Evolutionary conservation across 2,797 vertebrate species (phyloP).

Genomic region (Peromyscus aztecus): DNA sequence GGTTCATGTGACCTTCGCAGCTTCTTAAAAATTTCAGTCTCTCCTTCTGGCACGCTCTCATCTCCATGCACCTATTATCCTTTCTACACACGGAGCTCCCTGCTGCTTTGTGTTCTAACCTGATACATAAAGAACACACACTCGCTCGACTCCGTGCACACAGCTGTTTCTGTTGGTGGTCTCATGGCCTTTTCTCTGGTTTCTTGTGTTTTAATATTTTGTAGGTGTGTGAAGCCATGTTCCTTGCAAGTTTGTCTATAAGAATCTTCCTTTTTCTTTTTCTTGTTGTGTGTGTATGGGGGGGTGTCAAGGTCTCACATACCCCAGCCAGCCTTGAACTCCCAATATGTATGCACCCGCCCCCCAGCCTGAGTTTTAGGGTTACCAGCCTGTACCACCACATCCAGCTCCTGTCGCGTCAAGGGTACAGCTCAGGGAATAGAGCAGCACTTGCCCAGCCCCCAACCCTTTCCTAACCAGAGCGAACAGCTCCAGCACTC

Average conservation of each 20-base stretch:
- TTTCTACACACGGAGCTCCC: not conserved
- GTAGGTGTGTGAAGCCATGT: not conserved
- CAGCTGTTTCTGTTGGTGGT: not conserved
- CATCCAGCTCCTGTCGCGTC: not conserved
- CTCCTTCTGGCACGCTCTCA: not conserved
- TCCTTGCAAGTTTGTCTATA: not conserved
- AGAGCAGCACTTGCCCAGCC: not conserved
- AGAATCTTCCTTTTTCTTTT: not conserved
- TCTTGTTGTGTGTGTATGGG: not conserved
- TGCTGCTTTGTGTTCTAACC: not conserved
- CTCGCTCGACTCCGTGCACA: not conserved
- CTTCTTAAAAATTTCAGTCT: not conserved
- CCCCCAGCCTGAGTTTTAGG: not conserved
- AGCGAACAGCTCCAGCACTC: not conserved
- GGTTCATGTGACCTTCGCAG: not conserved
- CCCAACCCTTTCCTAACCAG: no score
- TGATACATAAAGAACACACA: not conserved
- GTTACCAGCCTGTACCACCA: not conserved
- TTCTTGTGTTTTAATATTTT: slow-evolving; percentile 15
- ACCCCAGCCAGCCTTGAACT: not conserved
- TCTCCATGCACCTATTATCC: not conserved
- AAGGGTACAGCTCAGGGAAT: not conserved
- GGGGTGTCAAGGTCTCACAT: not conserved
- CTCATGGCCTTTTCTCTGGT: not conserved
- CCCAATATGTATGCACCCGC: not conserved